Percentiles rank a stretch among this genome's conserved stretches.
phyloP scores from a whole-genome alignment of 2,113 vertebrate genomes.

The Leucoraja erinaceus region DNA sequence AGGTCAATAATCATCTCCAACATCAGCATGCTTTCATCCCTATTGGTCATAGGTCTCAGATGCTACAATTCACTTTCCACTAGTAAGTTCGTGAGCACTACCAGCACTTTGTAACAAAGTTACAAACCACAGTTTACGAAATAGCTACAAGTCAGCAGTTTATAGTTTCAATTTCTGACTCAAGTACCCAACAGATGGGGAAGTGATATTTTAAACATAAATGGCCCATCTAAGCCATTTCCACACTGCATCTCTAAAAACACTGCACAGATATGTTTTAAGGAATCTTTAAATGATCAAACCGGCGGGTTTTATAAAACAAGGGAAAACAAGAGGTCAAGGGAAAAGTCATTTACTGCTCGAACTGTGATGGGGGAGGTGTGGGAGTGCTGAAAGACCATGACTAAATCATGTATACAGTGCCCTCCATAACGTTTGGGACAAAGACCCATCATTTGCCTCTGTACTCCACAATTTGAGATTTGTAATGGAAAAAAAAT shows the following conservation, averaged over 20 bases:
- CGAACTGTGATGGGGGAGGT: too few relatives aligned
- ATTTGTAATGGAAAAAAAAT: too few relatives aligned
- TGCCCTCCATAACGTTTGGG: too few relatives aligned
- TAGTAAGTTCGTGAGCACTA: not conserved
- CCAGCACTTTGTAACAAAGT: not conserved
- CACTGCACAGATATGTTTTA: too few relatives aligned
- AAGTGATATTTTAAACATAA: not conserved
- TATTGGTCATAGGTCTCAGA: not conserved
- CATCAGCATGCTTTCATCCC: slow-evolving; percentile 43
- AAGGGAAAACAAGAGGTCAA: too few relatives aligned
- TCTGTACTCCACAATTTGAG: too few relatives aligned
- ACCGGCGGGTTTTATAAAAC: not conserved
- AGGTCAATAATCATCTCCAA: slow-evolving; percentile 58
- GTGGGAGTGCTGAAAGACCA: not conserved
- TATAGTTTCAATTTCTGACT: not conserved
- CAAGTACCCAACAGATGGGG: too few relatives aligned
- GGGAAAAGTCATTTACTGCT: not conserved
- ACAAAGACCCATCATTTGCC: too few relatives aligned
- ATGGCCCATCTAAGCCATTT: not conserved
- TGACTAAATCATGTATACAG: not conserved
- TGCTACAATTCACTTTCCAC: not conserved
- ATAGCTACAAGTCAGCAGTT: not conserved
- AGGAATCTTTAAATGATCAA: not conserved
- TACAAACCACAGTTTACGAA: not conserved
- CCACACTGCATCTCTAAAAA: too few relatives aligned